Conservation (phyloP, 2,113 vertebrate genomes). For the Loxodonta africana region DNA sequence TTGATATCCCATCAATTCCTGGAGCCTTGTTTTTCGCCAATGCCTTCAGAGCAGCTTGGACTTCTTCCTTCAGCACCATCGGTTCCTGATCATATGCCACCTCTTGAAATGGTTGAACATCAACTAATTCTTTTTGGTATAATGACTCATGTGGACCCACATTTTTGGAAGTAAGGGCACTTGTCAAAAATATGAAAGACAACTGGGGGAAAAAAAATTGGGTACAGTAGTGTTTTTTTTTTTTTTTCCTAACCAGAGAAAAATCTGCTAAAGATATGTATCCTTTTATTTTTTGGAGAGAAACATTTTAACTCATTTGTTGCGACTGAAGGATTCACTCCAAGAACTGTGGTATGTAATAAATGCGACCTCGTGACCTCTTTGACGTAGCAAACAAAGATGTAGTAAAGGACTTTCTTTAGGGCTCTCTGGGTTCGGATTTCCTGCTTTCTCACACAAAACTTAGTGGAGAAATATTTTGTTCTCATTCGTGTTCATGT, state of each 20-base stretch:
- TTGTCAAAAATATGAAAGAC: slow-evolving; percentile 57
- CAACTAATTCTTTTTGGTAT: no score
- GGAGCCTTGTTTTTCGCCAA: no score
- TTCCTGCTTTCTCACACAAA: slow-evolving; percentile 14
- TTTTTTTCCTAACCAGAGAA: background rate
- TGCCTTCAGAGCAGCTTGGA: no score
- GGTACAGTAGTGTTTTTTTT: background rate
- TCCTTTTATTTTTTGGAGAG: background rate
- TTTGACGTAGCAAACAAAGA: background rate
- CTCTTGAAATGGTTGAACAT: no score
- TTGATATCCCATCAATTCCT: no score
- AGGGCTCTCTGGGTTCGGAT: background rate
- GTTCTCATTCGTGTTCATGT: background rate
- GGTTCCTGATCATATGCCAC: no score
- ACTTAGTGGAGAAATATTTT: slow-evolving; percentile 30
- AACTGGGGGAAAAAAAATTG: background rate
- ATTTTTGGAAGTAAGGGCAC: background rate
- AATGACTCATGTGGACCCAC: background rate
- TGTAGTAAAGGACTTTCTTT: background rate
- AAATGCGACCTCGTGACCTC: background rate
- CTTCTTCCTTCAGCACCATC: no score
- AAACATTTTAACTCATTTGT: background rate
- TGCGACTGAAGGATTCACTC: background rate
- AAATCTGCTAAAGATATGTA: background rate
- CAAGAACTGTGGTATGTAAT: background rate